Percentiles rank a stretch among this genome's conserved stretches.
These are phyloP conservation scores for Bembecia ichneumoniformis DNA, from an alignment of 2,888 invertebrate genomes.

Conservation along the genomic window DNA sequence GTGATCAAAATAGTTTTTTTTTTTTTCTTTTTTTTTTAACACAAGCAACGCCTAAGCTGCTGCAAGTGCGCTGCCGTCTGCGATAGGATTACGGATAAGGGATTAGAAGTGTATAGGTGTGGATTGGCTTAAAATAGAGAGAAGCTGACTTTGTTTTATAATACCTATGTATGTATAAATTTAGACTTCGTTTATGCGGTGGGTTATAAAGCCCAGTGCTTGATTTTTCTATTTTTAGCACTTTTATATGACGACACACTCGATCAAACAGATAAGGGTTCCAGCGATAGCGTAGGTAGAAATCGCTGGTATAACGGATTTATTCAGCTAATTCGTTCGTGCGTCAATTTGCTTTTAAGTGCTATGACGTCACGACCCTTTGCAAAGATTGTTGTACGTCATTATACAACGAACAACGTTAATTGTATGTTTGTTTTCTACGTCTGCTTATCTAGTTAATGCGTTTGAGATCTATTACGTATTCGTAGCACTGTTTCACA, in stretches of 20 bases:
- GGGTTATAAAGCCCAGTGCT: no score
- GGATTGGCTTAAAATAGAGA: no score
- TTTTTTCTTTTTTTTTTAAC: no score
- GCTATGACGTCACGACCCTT: conserved; percentile 46
- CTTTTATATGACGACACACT: conserved; percentile 24
- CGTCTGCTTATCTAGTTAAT: neutral
- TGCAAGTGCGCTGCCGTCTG: no score
- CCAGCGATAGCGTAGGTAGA: conserved; percentile 47
- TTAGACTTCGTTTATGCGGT: no score
- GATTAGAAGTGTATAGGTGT: no score
- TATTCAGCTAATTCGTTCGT: conserved; percentile 33
- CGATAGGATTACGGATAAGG: no score
- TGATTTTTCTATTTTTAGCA: neutral
- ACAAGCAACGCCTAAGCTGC: no score
- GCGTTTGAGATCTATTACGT: neutral
- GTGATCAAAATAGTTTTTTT: no score
- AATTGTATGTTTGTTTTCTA: conserved; percentile 28
- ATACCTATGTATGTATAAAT: no score
- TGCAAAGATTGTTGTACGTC: conserved; percentile 15
- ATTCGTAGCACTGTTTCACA: neutral
- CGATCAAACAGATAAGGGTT: conserved; percentile 28
- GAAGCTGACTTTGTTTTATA: no score
- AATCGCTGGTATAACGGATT: conserved; percentile 22
- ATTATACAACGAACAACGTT: conserved; percentile 6
- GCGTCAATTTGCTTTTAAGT: conserved; percentile 61